These are phyloP conservation scores for Archips crataeganus DNA, from an alignment of 2,888 invertebrate species.

Conservation along the genomic window DNA sequence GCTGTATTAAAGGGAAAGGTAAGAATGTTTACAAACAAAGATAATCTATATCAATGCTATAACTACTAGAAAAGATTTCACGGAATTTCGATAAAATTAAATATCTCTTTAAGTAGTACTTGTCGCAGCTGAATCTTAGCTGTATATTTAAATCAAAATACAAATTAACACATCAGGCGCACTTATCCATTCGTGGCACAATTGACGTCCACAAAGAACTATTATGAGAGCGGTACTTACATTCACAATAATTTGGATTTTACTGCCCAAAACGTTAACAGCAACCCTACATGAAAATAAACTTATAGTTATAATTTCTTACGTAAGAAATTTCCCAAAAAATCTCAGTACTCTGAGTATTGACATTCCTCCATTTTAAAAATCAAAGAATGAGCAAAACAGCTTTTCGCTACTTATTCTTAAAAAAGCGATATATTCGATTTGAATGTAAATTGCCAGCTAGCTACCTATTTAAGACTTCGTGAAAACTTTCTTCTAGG, in stretches of 20 bases:
- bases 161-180: too few relatives aligned
- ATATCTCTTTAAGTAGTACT: too few relatives aligned
- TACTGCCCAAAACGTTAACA: slow-evolving; percentile 50
- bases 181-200: too few relatives aligned
- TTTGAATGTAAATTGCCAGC: slow-evolving; percentile 31
- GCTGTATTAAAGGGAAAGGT: too few relatives aligned
- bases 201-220: too few relatives aligned
- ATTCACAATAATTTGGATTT: slow-evolving; percentile 71
- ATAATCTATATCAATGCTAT: too few relatives aligned
- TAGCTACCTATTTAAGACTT: slow-evolving; percentile 2
- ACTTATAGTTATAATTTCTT: slow-evolving; percentile 59
- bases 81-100: too few relatives aligned
- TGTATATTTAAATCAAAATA: too few relatives aligned
- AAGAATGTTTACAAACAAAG: too few relatives aligned
- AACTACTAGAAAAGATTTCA: too few relatives aligned
- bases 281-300: slow-evolving; percentile 64
- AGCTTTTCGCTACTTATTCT: not conserved
- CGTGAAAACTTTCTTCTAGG: not conserved
- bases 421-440: not conserved
- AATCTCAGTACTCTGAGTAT: slow-evolving; percentile 29
- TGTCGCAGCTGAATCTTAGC: too few relatives aligned
- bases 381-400: slow-evolving; percentile 11
- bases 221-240: slow-evolving; percentile 16
- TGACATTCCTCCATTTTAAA: slow-evolving; percentile 33
- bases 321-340: slow-evolving; percentile 44